Conservation (phyloP, 2,113 vertebrate species). For the Gadus chalcogrammus region DNA sequence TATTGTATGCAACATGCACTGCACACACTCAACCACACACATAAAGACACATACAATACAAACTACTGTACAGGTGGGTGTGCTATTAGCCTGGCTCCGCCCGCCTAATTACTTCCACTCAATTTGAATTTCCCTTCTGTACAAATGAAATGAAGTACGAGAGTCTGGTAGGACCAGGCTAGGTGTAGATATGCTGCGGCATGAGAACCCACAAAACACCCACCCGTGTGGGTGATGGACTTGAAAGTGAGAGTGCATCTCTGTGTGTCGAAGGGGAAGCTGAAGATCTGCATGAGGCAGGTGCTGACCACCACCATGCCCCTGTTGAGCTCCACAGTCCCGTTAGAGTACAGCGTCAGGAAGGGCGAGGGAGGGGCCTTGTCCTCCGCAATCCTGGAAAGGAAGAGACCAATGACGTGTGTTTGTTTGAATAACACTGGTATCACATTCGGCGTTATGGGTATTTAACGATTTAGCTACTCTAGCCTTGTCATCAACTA, state of each 20-base stretch:
- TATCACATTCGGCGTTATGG: no score
- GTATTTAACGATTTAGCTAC: no score
- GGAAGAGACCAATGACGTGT: neutral
- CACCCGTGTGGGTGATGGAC: constrained; percentile 20
- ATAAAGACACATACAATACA: neutral
- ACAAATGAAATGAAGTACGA: no score
- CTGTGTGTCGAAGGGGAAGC: constrained; percentile 42
- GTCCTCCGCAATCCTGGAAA: constrained; percentile 16
- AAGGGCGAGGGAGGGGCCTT: constrained; percentile 7
- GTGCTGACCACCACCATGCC: constrained; percentile 14
- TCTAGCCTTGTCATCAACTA: no score
- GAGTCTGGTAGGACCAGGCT: neutral
- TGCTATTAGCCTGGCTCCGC: neutral
- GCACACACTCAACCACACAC: no score
- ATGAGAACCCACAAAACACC: neutral
- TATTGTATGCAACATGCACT: no score
- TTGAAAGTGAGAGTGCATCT: constrained; percentile 27
- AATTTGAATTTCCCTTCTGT: no score
- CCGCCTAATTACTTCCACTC: neutral
- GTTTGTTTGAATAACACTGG: no score
- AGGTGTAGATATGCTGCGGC: neutral
- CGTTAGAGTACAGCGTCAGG: constrained; percentile 10
- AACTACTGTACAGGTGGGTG: neutral
- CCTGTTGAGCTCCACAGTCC: constrained; percentile 8
- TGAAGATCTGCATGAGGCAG: constrained; percentile 33